These are phyloP conservation scores for Amia ocellicauda DNA, from an alignment of 2,113 vertebrate species.

Conservation along the genomic window DNA sequence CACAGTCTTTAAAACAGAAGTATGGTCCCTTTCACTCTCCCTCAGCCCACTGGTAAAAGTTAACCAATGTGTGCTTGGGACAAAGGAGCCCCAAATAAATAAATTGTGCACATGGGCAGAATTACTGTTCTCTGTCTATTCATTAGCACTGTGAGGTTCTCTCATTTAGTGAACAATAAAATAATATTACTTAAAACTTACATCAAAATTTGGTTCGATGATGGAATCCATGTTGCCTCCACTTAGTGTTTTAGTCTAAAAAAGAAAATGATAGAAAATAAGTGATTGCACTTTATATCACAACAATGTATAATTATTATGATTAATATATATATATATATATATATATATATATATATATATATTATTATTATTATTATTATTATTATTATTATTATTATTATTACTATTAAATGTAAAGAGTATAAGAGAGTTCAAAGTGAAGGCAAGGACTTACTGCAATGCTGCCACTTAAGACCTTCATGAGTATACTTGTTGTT, in stretches of 20 bases:
- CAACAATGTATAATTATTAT: not conserved
- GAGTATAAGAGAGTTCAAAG: not conserved
- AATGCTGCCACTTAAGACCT: constrained; percentile 77
- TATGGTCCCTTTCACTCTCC: no score
- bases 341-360: not conserved
- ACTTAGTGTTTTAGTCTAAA: constrained; percentile 83
- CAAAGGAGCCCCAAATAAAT: no score
- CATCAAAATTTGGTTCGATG: constrained; percentile 67
- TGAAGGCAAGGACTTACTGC: constrained; percentile 61
- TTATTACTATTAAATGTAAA: not conserved
- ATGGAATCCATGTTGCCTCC: constrained; percentile 77
- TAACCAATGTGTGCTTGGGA: no score
- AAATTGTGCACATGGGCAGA: no score
- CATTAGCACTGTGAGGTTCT: no score
- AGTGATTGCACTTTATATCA: not conserved
- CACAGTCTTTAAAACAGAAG: no score
- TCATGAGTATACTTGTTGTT: constrained; percentile 75
- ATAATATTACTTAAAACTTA: no score
- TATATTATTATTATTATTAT: no score
- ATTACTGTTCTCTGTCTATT: no score
- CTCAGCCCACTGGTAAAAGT: no score
- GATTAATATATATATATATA: not conserved
- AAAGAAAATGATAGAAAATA: constrained; percentile 22
- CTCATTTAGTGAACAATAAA: no score
- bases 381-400: no score